Conservation (phyloP, 2,113 vertebrate genomes). For the Lichenostomus cassidix region DNA sequence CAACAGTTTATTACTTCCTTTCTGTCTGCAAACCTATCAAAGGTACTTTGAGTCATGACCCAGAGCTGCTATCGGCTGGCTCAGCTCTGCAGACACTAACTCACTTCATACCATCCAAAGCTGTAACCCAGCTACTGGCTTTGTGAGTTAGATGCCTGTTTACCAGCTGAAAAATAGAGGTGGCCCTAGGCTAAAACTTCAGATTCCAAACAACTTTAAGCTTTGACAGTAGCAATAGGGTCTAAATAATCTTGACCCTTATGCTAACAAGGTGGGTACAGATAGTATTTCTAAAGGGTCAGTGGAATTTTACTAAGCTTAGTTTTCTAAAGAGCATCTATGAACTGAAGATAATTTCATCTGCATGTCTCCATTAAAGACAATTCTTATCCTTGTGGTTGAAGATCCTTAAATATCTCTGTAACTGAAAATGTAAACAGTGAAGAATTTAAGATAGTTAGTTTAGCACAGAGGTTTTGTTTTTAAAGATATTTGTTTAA, state of each 20-base stretch:
- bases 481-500: background rate
- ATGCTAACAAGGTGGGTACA: background rate
- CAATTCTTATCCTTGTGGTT: background rate
- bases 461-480: background rate
- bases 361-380: background rate
- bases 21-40: background rate
- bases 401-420: background rate
- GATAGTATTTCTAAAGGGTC: background rate
- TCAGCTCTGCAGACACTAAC: background rate
- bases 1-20: background rate
- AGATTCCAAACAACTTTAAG: background rate
- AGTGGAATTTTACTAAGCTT: background rate
- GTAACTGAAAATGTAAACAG: background rate
- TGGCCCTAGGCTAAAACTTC: background rate
- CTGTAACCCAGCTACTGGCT: background rate
- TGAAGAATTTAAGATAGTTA: background rate
- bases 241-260: background rate
- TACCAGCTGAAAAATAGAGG: background rate
- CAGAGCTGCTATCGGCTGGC: background rate
- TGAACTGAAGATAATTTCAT: background rate
- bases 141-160: background rate
- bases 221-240: background rate
- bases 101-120: background rate
- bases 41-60: background rate
- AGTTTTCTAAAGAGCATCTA: background rate